These are phyloP conservation scores for Vultur gryphus DNA, from an alignment of 2,797 vertebrate genomes.

Conservation along the genomic window DNA sequence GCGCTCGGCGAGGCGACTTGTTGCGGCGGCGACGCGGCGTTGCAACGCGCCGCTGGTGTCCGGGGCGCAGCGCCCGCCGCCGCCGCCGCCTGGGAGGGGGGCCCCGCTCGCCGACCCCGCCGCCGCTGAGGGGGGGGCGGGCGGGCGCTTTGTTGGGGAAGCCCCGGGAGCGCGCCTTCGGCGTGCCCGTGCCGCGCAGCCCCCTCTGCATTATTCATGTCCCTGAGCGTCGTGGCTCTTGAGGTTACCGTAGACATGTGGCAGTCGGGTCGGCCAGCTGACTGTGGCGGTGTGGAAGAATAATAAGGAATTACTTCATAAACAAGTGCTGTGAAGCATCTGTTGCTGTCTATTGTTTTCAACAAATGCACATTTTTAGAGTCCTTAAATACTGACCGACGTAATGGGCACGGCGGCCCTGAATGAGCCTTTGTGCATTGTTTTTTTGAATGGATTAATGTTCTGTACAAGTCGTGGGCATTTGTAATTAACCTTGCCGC, in stretches of 20 bases:
- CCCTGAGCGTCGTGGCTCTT: neutral
- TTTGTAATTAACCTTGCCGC: neutral
- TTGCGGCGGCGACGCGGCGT: neutral
- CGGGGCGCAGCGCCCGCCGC: neutral
- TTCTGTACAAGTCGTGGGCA: neutral
- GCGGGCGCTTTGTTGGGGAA: neutral
- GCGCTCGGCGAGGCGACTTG: neutral
- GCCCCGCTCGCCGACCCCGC: too few species aligned
- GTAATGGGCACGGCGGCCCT: conserved; percentile 11
- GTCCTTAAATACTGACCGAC: conserved; percentile 21
- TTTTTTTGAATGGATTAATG: conserved; percentile 9
- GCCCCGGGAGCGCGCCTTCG: neutral
- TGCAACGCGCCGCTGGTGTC: neutral
- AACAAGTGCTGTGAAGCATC: conserved; percentile 50
- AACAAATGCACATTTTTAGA: conserved; percentile 38
- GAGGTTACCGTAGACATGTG: neutral
- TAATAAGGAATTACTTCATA: conserved; percentile 55
- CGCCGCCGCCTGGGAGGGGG: neutral
- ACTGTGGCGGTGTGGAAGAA: conserved; percentile 8
- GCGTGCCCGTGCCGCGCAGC: neutral
- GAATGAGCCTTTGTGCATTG: conserved; percentile 50
- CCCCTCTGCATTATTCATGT: conserved; percentile 21
- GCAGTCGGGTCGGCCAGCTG: neutral
- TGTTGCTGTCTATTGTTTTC: conserved; percentile 62
- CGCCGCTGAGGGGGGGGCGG: neutral